A percentile compares a stretch with the other conserved stretches of the same genome.
Evolutionary conservation across 1,140 invertebrate genomes (phyloP).

Genomic region (Zaprionus gabonicus): DNA sequence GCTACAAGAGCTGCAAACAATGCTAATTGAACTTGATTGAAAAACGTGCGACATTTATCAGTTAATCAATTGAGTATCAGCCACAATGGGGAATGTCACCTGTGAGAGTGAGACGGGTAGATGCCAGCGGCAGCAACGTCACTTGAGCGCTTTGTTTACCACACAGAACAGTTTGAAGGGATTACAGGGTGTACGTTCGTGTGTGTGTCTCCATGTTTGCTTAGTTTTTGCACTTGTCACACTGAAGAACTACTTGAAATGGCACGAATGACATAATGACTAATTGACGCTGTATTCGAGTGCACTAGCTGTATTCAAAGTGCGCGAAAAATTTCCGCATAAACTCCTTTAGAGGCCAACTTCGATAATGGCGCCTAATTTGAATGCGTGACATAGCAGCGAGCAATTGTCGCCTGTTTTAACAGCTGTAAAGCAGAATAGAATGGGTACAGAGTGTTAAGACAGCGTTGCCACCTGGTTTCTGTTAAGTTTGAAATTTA

Average conservation of each 20-base stretch:
- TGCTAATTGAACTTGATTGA: conserved; percentile 55
- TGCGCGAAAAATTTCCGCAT: background rate
- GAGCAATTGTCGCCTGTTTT: conserved; percentile 5
- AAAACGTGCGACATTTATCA: conserved; percentile 64
- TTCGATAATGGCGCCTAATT: background rate
- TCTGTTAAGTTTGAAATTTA: conserved; percentile 63
- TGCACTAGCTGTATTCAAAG: background rate
- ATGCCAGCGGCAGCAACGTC: conserved; percentile 16
- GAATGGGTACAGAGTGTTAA: background rate
- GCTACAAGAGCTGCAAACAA: conserved; percentile 13
- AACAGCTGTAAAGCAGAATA: conserved; percentile 1
- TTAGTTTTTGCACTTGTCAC: background rate
- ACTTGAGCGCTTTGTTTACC: conserved; percentile 68
- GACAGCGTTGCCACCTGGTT: conserved; percentile 17
- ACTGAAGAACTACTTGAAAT: background rate
- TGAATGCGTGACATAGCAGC: background rate
- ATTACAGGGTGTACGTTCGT: background rate
- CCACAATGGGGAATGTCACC: conserved; percentile 24
- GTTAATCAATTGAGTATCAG: conserved; percentile 33
- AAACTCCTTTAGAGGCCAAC: background rate
- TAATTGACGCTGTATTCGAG: background rate
- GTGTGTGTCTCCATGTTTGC: background rate
- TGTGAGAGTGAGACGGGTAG: conserved; percentile 9
- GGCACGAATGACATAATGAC: background rate
- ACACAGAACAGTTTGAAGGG: conserved; percentile 11